Conservation (phyloP, 2,888 invertebrate species). For the Trichacis sp. region DNA sequence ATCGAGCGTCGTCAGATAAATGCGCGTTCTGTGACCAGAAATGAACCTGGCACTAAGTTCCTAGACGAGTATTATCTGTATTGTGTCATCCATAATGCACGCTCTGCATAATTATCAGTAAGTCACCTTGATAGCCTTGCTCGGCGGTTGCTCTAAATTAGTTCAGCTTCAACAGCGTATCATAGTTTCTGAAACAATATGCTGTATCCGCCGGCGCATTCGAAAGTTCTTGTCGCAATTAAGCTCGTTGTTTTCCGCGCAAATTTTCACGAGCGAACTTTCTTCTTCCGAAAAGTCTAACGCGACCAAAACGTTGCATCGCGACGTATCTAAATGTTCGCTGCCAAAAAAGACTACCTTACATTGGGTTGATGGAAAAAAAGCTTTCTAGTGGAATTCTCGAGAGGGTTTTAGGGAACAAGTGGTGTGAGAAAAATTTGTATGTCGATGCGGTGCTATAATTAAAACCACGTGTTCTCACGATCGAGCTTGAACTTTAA, state of each 20-base stretch:
- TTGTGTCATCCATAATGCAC: neutral
- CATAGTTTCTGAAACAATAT: neutral
- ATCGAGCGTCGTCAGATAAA: neutral
- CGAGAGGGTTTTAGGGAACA: too few relatives aligned
- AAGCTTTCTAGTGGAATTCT: too few relatives aligned
- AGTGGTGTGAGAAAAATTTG: neutral
- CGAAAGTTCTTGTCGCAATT: too few relatives aligned
- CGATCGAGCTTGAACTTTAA: neutral
- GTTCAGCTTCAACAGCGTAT: neutral
- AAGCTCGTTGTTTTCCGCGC: too few relatives aligned
- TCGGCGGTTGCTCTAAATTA: neutral
- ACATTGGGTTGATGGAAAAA: neutral
- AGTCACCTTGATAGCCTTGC: neutral
- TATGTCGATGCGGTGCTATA: neutral
- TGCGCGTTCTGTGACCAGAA: neutral
- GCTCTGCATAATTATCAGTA: conserved; percentile 1
- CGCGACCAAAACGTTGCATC: too few relatives aligned
- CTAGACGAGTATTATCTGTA: neutral
- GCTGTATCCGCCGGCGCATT: neutral
- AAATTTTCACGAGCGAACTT: too few relatives aligned
- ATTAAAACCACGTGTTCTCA: neutral
- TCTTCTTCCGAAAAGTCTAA: too few relatives aligned
- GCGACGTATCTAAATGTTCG: too few relatives aligned
- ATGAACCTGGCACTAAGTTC: neutral
- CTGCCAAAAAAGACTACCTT: too few relatives aligned